A percentile compares a stretch with the other conserved stretches of the same genome.
Evolutionary conservation across 37 sponge, comb jelly and placozoan species (phyloP).

Genomic region (Agelas oroides): DNA sequence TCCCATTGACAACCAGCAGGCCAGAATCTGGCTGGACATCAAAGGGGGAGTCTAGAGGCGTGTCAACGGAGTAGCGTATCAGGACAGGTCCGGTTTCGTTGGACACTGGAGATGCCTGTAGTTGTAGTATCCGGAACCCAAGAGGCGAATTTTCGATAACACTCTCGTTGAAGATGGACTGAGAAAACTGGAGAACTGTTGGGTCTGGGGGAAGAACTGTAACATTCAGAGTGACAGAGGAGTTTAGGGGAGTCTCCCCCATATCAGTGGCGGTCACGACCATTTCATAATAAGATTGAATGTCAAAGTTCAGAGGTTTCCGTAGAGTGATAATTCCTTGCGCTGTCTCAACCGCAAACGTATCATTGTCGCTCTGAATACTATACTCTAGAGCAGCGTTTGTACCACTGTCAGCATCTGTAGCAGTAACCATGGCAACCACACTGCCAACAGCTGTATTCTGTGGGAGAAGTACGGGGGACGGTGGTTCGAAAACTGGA

Average conservation of each 20-base stretch:
- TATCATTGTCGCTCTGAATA: conserved; percentile 25
- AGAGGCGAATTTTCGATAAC: conserved; percentile 28
- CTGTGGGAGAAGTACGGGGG: conserved; percentile 6
- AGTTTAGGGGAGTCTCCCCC: conserved; percentile 24
- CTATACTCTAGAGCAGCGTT: conserved; percentile 47
- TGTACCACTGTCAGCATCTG: conserved; percentile 35
- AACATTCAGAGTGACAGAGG: conserved; percentile 24
- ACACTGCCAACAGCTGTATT: conserved; percentile 34
- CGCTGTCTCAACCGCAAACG: conserved; percentile 15
- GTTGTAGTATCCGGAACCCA: conserved; percentile 21
- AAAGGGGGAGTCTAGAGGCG: conserved; percentile 22
- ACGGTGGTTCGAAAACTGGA: conserved; percentile 28
- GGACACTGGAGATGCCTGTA: conserved; percentile 4
- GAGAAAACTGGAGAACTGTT: conserved; percentile 31
- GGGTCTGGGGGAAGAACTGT: conserved; percentile 39
- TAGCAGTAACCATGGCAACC: conserved; percentile 33
- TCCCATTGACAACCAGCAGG: conserved; percentile 15
- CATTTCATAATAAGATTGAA: conserved; percentile 2
- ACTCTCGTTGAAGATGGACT: background rate
- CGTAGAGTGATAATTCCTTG: conserved; percentile 37
- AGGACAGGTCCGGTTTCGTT: background rate
- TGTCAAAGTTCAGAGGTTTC: background rate
- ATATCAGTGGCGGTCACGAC: conserved; percentile 34
- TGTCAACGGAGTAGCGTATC: background rate
- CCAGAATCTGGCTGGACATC: conserved; percentile 33